Conservation (phyloP, 2,888 invertebrate genomes). For the Chrysomela aeneicollis region DNA sequence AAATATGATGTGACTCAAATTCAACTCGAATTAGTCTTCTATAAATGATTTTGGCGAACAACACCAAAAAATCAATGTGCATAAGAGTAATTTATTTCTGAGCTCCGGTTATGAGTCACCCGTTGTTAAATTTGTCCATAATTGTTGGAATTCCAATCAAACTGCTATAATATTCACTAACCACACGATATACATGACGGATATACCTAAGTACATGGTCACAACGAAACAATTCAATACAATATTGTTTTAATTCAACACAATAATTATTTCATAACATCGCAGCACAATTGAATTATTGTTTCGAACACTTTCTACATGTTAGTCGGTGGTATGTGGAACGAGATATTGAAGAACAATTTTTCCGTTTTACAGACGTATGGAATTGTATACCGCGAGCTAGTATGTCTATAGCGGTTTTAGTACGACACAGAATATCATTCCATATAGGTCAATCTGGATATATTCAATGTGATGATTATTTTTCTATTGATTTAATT, state of each 20-base stretch:
- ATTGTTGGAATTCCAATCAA: too few species aligned
- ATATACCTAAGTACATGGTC: not conserved
- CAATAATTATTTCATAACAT: not conserved
- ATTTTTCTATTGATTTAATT: not conserved
- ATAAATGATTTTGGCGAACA: too few species aligned
- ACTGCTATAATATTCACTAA: too few species aligned
- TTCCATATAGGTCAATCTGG: not conserved
- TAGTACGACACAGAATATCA: not conserved
- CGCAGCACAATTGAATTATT: constrained; percentile 1
- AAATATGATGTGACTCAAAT: too few species aligned
- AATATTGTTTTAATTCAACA: not conserved
- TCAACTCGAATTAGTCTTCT: too few species aligned
- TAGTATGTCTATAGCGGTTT: not conserved
- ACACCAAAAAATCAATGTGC: too few species aligned
- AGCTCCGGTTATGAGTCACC: too few species aligned
- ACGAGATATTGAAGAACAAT: not conserved
- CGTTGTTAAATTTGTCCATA: too few species aligned
- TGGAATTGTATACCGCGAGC: not conserved
- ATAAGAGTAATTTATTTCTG: too few species aligned
- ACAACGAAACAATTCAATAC: not conserved
- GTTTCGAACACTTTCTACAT: not conserved
- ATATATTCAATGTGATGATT: not conserved
- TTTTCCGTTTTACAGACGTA: not conserved
- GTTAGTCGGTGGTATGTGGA: not conserved
- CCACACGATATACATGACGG: not conserved